Evolutionary conservation across 2,113 vertebrate species (phyloP).

Genomic region (Trichomycterus rosablanca): DNA sequence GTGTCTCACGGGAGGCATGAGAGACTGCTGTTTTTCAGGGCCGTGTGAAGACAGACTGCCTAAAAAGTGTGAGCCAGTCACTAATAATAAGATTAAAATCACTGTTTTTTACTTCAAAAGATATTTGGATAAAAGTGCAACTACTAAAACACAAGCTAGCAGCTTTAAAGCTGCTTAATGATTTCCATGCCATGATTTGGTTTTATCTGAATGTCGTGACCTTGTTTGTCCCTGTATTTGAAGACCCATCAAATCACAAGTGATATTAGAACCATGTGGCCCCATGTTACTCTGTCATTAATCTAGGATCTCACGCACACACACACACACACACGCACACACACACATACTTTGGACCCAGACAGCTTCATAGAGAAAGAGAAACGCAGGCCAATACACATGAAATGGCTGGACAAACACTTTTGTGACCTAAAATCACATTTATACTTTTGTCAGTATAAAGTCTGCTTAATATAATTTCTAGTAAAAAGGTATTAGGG

Average conservation of each 20-base stretch:
- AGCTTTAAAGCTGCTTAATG: constrained; percentile 51
- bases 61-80: constrained; percentile 41
- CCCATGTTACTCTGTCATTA: constrained; percentile 18
- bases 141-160: constrained; percentile 53
- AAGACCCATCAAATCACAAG: constrained; percentile 26
- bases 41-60: constrained; percentile 16
- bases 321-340: not conserved
- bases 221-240: constrained; percentile 14
- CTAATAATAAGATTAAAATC: constrained; percentile 54
- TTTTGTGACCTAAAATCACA: constrained; percentile 18
- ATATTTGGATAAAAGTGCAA: constrained; percentile 42
- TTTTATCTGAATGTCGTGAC: constrained; percentile 28
- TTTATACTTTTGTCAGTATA: constrained; percentile 11
- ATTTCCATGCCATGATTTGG: constrained; percentile 57
- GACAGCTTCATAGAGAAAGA: constrained; percentile 2
- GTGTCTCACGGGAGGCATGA: constrained; percentile 30
- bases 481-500: constrained; percentile 22
- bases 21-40: constrained; percentile 26
- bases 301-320: constrained; percentile 16
- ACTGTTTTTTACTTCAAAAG: constrained; percentile 56
- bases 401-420: constrained; percentile 20
- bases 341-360: constrained; percentile 18
- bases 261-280: constrained; percentile 29
- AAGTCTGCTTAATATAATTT: constrained; percentile 1
- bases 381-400: constrained; percentile 8